Base-by-base conservation (phyloP, 2,888 invertebrate species). In the Chaetoderma sp. region DNA sequence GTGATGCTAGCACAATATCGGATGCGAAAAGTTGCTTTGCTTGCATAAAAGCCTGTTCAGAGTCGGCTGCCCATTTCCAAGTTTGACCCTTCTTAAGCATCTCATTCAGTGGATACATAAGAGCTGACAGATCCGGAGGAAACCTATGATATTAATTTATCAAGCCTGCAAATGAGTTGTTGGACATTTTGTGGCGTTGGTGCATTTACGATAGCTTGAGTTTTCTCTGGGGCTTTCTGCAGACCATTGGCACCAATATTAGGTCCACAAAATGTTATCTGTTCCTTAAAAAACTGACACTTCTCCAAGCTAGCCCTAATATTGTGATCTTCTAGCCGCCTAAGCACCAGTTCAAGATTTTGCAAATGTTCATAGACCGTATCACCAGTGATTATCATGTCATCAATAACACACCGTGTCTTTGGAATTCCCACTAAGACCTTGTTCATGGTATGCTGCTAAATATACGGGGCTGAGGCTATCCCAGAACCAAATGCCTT, bases 1-100 rank as follows among this genome's bases (percentile, higher is more conserved):
- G 77, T 23, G 80, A 82, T 0, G 86, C 86, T 6, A 83, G 70
- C 16, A 78, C 61, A 5, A 60, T 58, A n/a, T 72, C 66, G 10
- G 65, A 67, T 5, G 59, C 44, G 1, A 80, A 50, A 10, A 68
- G 36, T 21, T 39, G 36, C 57, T 82, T 81, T 18, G 67, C 42
- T 21, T 55, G 32, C 2, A 23, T 25, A 55, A 80, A 74, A 0
- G 77, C 74, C 25, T 58, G 30, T 23, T 66, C 56, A 23, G 60
- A 28, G 6, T 32, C 55, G 32, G 10, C 30, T 10, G 21, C 68
- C 74, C 52, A 74, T 47, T 8, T 65, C 69, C 62, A 70, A 33
- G 32, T 65, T 61, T 21, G 18, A 2, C 25, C 56, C 61, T 59
- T 70, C 55, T 56, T 25, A 10, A 60, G 49, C 23, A 69, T 54